Base-by-base conservation (phyloP, 2,113 vertebrate species). In the mouse (Mus musculus) region DNA sequence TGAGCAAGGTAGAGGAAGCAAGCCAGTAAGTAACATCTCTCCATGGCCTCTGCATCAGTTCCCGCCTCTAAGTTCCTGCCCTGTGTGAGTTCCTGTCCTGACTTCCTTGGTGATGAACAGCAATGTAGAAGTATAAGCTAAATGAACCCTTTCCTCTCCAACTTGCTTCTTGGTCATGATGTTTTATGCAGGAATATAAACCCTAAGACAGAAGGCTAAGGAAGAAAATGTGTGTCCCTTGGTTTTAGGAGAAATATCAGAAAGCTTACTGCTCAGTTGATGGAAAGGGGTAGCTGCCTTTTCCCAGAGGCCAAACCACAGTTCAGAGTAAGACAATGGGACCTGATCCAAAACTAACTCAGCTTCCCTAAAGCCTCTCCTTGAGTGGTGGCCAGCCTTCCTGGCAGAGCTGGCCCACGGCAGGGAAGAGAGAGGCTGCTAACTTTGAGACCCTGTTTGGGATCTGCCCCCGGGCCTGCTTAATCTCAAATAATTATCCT, bases 251-350 rank as follows among this genome's bases (percentile, higher is more conserved):
- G 36, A 77, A 67, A 36, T 59, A 84, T 16, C 54, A 42, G 75
- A 85, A 92, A 93, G n/a, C 76, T 65, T 77, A 10, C 3, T 90
- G 33, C 19, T 89, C n/a, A 42, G 28, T 52, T 17, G 56, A 89
- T 65, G 33, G 78, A 94, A 80, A 90, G 30, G 42, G 63, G 65
- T 56, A 75, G 71, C 59, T 72, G 39, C 52, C 89, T 93, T 12
- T 22, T 75, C 93, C 73, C 85, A 90, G n/a, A 95, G 39, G 7
- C 92, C 90, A 46, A 86, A 90, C 56, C 36, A 19, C 80, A 89
- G 46, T n/a, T 94, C 76, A 52, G 65, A 93, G 59, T 39, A 88
- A 95, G 46, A 71, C 93, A 93, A 19, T n/a, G 28, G 67, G 46
- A 90, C 28, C 52, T 52, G 49, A 22, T 81, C 85, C 61, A 73